A percentile compares a stretch with the other conserved stretches of the same genome.
Evolutionary conservation across 2,113 vertebrate genomes (phyloP).

Genomic region (Epinephelus cyanopodus): DNA sequence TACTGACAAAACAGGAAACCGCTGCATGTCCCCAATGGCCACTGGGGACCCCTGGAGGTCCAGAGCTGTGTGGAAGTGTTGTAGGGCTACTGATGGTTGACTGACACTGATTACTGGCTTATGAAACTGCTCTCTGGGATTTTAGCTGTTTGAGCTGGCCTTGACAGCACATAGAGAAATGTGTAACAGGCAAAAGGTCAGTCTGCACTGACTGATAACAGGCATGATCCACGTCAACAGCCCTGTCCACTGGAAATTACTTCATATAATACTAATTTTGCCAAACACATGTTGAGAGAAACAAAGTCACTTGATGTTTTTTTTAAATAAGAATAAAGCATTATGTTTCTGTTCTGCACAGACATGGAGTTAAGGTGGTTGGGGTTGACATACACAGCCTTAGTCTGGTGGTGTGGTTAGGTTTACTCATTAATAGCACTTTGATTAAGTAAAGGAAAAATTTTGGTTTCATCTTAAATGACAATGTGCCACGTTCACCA

Average conservation of each 20-base stretch:
- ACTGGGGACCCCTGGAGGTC: background rate
- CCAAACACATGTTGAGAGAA: background rate
- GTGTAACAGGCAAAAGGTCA: constrained; percentile 13
- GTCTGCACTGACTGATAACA: constrained; percentile 21
- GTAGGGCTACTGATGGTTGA: constrained; percentile 8
- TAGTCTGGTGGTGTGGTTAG: too few relatives aligned
- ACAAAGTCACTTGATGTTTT: too few relatives aligned
- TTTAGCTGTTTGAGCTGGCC: background rate
- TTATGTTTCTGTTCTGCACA: too few relatives aligned
- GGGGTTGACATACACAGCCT: too few relatives aligned
- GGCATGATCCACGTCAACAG: constrained; percentile 27
- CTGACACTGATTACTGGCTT: constrained; percentile 17
- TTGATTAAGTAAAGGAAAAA: too few relatives aligned
- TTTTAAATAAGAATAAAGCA: too few relatives aligned
- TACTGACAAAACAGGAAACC: constrained; percentile 2
- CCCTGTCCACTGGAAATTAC: background rate
- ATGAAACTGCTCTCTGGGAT: constrained; percentile 9
- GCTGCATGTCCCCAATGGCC: background rate
- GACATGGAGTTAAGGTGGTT: too few relatives aligned
- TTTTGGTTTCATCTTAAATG: too few relatives aligned
- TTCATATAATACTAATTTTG: background rate
- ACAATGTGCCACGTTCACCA: too few relatives aligned
- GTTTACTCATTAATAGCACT: too few relatives aligned
- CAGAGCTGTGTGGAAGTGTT: background rate
- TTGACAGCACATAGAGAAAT: constrained; percentile 8